Conservation (phyloP, 2,113 vertebrate species). For the Empidonax alnorum region DNA sequence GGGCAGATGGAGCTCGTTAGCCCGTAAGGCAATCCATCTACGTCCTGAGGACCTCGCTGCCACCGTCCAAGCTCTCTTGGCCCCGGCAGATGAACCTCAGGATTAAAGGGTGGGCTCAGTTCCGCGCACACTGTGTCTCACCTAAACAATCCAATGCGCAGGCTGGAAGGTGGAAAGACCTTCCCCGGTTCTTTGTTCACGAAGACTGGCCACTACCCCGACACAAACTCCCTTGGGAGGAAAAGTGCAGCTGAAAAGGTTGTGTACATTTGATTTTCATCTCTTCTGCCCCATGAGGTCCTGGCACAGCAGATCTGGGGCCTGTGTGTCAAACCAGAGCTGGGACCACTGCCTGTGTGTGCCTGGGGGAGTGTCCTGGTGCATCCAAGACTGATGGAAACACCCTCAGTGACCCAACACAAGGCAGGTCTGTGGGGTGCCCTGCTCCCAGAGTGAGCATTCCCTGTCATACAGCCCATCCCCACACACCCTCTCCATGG, state of each 20-base stretch:
- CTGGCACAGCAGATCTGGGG: neutral
- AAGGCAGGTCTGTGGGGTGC: neutral
- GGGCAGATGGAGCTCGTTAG: too few relatives aligned
- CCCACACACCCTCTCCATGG: neutral
- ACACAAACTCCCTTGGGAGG: neutral
- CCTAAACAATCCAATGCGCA: too few relatives aligned
- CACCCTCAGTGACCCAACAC: accelerated
- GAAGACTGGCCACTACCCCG: neutral
- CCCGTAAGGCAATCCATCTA: too few relatives aligned
- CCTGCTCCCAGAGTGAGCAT: neutral
- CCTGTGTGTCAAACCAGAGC: neutral
- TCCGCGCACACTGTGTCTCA: too few relatives aligned
- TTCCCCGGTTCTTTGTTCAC: too few relatives aligned
- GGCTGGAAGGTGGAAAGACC: too few relatives aligned
- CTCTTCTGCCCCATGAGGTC: neutral
- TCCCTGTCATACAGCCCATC: neutral
- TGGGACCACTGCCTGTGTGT: too few relatives aligned
- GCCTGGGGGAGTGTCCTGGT: neutral
- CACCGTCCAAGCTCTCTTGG: too few relatives aligned
- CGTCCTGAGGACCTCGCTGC: too few relatives aligned
- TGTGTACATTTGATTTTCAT: neutral
- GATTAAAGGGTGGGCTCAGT: too few relatives aligned
- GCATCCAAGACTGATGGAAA: neutral
- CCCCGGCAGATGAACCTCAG: too few relatives aligned
- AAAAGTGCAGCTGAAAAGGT: neutral